Evolutionary conservation across 2,797 vertebrate genomes (phyloP).

Genomic region (Sebastes minor): DNA sequence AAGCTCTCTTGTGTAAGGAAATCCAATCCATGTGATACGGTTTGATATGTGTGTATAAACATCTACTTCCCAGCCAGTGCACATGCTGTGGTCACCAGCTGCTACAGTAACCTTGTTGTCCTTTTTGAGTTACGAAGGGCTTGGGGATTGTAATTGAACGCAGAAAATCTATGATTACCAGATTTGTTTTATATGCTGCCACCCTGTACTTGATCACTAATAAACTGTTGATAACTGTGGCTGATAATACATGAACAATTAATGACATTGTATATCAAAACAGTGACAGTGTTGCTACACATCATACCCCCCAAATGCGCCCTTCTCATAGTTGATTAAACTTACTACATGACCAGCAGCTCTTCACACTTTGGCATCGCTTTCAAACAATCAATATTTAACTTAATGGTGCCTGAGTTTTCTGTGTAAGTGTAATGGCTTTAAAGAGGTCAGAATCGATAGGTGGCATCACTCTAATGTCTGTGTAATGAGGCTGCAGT

Average conservation of each 20-base stretch:
- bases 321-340: not conserved
- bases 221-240: not conserved
- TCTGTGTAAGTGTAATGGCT: not conserved
- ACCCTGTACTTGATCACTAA: not conserved
- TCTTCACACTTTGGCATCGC: not conserved
- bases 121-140: not conserved
- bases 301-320: not conserved
- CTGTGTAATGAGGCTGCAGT: not conserved
- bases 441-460: not conserved
- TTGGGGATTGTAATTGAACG: not conserved
- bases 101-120: not conserved
- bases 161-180: not conserved
- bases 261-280: not conserved
- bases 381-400: slow-evolving; percentile 7
- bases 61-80: not conserved
- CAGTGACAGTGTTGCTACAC: not conserved
- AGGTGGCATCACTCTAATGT: not conserved
- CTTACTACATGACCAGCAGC: not conserved
- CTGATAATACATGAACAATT: not conserved
- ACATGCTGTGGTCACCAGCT: not conserved
- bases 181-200: not conserved
- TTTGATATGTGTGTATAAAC: not conserved
- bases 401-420: not conserved
- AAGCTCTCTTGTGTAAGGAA: not conserved
- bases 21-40: not conserved